These are phyloP conservation scores for Cecidostiba fungosa DNA, from an alignment of 2,888 invertebrate species.

Conservation along the genomic window DNA sequence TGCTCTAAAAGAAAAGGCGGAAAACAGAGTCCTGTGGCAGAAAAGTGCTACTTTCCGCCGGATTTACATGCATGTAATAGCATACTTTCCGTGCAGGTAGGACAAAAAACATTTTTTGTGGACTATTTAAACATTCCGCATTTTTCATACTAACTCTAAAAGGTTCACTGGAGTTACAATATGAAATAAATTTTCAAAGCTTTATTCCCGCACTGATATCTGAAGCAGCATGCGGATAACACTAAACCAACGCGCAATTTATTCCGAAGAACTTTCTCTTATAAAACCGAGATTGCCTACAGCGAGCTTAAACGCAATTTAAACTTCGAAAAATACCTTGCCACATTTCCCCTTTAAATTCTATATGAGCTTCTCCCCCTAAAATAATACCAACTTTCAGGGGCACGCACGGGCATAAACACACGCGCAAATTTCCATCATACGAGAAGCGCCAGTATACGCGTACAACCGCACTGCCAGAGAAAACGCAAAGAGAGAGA, in stretches of 20 bases:
- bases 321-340: slow-evolving; percentile 42
- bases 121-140: neutral
- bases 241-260: slow-evolving; percentile 9
- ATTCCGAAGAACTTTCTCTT: slow-evolving; percentile 9
- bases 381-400: slow-evolving; percentile 37
- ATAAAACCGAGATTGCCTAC: slow-evolving; percentile 25
- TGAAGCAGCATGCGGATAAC: neutral
- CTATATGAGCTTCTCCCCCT: slow-evolving; percentile 6
- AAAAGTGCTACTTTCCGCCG: too few species aligned
- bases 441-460: neutral
- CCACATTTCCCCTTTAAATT: slow-evolving; percentile 26
- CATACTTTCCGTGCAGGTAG: too few species aligned
- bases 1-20: too few species aligned
- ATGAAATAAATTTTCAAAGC: neutral
- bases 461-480: slow-evolving; percentile 6
- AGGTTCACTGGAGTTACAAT: neutral
- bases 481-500: slow-evolving; percentile 4
- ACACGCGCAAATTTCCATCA: neutral
- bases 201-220: neutral
- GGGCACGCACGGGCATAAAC: neutral
- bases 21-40: too few species aligned
- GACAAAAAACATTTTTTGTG: too few species aligned
- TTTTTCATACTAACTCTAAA: neutral
- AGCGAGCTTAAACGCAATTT: slow-evolving; percentile 25
- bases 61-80: too few species aligned